A percentile compares a stretch with the other conserved stretches of the same genome.
Conservation (phyloP, 2,888 invertebrate species). For the Mimas tiliae region DNA sequence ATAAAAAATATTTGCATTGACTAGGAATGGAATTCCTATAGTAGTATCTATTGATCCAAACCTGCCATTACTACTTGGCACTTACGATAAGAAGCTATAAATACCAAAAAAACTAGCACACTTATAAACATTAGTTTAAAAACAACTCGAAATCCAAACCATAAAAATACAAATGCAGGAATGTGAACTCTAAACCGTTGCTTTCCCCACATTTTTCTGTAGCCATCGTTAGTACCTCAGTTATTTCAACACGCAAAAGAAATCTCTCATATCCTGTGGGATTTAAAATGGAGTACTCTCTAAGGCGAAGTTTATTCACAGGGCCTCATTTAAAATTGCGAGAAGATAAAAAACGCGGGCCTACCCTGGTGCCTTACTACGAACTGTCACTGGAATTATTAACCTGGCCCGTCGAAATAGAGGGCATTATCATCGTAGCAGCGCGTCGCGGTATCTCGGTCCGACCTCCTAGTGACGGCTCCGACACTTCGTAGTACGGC, state of each 20-base stretch:
- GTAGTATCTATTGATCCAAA: too few species aligned
- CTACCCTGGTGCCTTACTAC: constrained; percentile 46
- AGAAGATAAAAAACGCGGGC: constrained; percentile 60
- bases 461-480: constrained; percentile 44
- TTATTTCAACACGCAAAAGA: constrained; percentile 39
- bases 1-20: neutral
- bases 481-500: constrained; percentile 53
- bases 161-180: constrained; percentile 9
- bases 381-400: constrained; percentile 53
- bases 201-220: neutral
- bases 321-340: constrained; percentile 61
- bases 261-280: constrained; percentile 45
- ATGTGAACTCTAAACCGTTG: neutral
- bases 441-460: constrained; percentile 43
- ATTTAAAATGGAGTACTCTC: constrained; percentile 58
- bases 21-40: neutral
- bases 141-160: neutral
- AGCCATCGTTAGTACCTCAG: constrained; percentile 24
- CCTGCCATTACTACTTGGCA: too few species aligned
- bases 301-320: constrained; percentile 54
- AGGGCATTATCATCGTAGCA: constrained; percentile 41
- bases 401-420: constrained; percentile 45
- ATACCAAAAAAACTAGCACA: neutral
- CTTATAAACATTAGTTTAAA: neutral
- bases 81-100: neutral